Evolutionary conservation across 1,140 invertebrate species (phyloP).

Genomic region (Drepana arcuata): DNA sequence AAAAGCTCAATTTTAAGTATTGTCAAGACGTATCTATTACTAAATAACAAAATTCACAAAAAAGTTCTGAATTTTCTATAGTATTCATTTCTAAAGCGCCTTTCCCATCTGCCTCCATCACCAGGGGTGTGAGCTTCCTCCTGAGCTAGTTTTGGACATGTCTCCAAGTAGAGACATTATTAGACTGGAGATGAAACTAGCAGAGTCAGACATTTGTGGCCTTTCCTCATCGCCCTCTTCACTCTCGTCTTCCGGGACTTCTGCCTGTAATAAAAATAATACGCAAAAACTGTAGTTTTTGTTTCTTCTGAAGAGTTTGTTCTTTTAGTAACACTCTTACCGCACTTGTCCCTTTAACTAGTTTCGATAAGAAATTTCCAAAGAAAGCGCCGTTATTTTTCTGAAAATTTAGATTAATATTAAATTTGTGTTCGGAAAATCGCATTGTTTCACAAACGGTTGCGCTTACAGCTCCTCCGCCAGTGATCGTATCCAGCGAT

Average conservation of each 20-base stretch:
- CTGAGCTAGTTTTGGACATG: slow-evolving; percentile 52
- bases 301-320: slow-evolving; percentile 1
- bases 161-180: slow-evolving; percentile 45
- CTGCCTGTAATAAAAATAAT: slow-evolving; percentile 1
- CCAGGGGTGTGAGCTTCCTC: slow-evolving; percentile 25
- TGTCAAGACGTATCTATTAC: slow-evolving; percentile 74
- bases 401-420: slow-evolving; percentile 28
- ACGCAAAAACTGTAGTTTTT: neutral
- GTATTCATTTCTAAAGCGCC: too few species aligned
- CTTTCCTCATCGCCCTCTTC: slow-evolving; percentile 14
- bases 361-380: slow-evolving; percentile 49
- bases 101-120: too few species aligned
- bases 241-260: slow-evolving; percentile 30
- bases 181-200: slow-evolving; percentile 46
- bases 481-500: slow-evolving; percentile 51
- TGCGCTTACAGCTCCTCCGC: slow-evolving; percentile 43
- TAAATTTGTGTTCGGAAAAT: neutral
- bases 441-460: neutral
- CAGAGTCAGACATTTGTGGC: slow-evolving; percentile 39
- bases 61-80: too few species aligned
- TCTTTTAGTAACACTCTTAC: slow-evolving; percentile 26
- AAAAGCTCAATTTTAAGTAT: too few species aligned
- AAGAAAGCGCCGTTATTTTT: slow-evolving; percentile 64
- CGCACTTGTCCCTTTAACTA: slow-evolving; percentile 53
- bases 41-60: too few species aligned